These are phyloP conservation scores for Lynx canadensis DNA, from an alignment of 2,113 vertebrate genomes.

Conservation along the genomic window DNA sequence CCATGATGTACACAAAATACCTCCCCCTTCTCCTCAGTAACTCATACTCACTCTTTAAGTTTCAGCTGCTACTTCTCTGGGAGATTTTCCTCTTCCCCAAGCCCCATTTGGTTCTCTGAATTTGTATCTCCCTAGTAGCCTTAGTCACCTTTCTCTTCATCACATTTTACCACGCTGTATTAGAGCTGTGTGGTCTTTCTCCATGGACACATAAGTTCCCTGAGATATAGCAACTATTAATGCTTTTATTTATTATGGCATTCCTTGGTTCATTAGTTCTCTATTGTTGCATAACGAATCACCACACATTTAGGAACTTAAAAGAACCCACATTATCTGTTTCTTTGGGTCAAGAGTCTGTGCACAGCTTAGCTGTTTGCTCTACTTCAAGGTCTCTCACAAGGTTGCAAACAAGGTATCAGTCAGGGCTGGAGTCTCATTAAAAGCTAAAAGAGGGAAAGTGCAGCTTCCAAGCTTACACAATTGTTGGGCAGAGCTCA, in stretches of 20 bases:
- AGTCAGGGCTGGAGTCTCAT: background rate
- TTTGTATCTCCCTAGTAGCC: background rate
- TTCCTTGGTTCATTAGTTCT: background rate
- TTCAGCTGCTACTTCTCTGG: background rate
- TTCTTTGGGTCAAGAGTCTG: background rate
- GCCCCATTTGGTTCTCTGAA: background rate
- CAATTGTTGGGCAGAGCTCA: background rate
- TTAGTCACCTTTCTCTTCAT: background rate
- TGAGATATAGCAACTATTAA: background rate
- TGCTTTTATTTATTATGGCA: background rate
- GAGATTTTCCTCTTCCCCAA: background rate
- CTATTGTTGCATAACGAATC: background rate
- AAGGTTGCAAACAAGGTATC: background rate
- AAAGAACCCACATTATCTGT: background rate
- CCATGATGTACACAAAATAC: background rate
- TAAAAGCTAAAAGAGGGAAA: background rate
- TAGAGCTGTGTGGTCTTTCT: background rate
- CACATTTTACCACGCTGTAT: background rate
- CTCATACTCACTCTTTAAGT: background rate
- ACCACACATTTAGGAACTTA: background rate
- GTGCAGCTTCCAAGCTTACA: background rate
- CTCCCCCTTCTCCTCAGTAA: background rate
- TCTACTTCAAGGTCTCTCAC: background rate
- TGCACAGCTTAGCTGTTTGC: background rate
- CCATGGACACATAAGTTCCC: background rate